A percentile compares a stretch with the other conserved stretches of the same genome.
phyloP scores from a whole-genome alignment of 2,888 invertebrate species.

The Tipula vernalis region DNA sequence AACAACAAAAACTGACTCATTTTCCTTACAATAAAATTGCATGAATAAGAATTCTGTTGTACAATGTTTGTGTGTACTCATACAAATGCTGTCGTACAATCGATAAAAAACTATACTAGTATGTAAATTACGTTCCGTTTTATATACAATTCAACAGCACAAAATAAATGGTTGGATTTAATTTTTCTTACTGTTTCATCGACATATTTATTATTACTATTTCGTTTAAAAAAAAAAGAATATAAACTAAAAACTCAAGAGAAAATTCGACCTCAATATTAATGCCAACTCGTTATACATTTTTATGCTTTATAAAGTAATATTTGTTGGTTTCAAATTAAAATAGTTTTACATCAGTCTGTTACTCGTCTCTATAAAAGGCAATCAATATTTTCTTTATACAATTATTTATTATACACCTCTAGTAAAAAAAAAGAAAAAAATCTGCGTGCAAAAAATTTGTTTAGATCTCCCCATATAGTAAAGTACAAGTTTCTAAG shows the following conservation, averaged over 20 bases:
- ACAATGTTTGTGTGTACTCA: neutral
- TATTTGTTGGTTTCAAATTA: neutral
- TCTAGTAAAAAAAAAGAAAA: neutral
- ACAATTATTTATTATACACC: neutral
- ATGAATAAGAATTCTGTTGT: neutral
- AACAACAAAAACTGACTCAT: neutral
- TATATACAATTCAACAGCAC: neutral
- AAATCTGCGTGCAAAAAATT: neutral
- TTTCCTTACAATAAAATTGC: neutral
- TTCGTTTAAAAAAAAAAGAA: neutral
- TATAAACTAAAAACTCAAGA: neutral
- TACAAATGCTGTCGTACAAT: neutral
- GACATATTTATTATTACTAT: neutral
- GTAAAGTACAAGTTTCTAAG: neutral
- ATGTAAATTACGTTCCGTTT: neutral
- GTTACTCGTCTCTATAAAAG: neutral
- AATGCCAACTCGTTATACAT: neutral
- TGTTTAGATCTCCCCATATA: neutral
- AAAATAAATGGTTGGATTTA: neutral
- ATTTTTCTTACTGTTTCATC: neutral
- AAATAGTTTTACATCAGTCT: neutral
- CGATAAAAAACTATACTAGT: neutral
- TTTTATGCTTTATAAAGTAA: neutral
- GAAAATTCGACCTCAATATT: constrained; percentile 4
- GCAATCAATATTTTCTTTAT: neutral